These are phyloP conservation scores for Setipinna tenuifilis DNA, from an alignment of 2,797 vertebrate species.

Conservation along the genomic window DNA sequence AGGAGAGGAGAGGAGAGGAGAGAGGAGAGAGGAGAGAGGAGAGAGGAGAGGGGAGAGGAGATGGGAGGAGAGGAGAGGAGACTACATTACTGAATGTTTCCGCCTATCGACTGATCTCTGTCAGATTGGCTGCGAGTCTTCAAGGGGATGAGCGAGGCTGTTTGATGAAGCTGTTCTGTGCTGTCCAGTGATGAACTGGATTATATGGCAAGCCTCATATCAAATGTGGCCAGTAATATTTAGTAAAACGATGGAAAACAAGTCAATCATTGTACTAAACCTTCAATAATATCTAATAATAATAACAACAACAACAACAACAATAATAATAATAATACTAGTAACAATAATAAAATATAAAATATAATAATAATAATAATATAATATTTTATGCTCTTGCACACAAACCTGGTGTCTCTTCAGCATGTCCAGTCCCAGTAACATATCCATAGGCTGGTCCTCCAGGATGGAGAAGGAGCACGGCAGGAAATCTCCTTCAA, in stretches of 20 bases:
- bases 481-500: slow-evolving; percentile 95
- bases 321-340: too few species aligned
- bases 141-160: neutral
- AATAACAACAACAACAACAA: too few species aligned
- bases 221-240: neutral
- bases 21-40: slow-evolving; percentile 58
- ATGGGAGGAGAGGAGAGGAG: slow-evolving; percentile 2
- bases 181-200: neutral
- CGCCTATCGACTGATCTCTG: neutral
- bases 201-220: neutral
- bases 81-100: neutral
- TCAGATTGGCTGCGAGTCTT: neutral
- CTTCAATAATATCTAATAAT: too few species aligned
- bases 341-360: too few species aligned
- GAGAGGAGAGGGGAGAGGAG: slow-evolving; percentile 20
- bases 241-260: too few species aligned
- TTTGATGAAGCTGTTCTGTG: neutral
- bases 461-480: slow-evolving; percentile 98
- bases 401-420: slow-evolving; percentile 94
- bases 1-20: neutral
- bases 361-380: too few species aligned
- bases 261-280: too few species aligned
- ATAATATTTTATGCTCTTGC: neutral
- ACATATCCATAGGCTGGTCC: slow-evolving; percentile 99
- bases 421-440: slow-evolving; percentile 97